Evolutionary conservation across 2,888 invertebrate species (phyloP), one percentile per base, ranked within the genome.

Genomic region (Drosophila emarginata): DNA sequence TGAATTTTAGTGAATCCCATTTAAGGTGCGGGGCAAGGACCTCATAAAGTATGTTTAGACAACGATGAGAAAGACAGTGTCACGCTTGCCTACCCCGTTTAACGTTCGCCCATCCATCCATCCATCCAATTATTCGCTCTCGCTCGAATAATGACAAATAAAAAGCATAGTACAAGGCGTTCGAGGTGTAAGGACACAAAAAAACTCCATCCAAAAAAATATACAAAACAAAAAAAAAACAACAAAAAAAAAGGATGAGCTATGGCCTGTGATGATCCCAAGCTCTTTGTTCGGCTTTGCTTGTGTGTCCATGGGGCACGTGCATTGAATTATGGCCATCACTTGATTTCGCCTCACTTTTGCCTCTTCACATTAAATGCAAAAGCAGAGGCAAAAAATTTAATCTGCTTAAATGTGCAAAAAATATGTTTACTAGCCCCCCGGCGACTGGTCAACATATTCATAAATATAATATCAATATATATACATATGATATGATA

Each of bases 281-380:
- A 21, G 50, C 36, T 61, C 61, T 62, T 74, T 74, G 71, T 71
- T 62, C 60, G 58, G 23, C 40, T 53, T 57, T 37, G 58, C 66
- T 36, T 37, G 58, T 50, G 56, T 40, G 23, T 26, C 45, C 11
- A 50, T 21, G 15, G 61, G 62, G 62, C 78, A 83, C 72, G 69
- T 73, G 84, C 74, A 61, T 51, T 76, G 67, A 81, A 84, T 84
- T 77, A 70, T 72, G 76, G 36, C 32, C 50, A 63, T 61, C 61
- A 54, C 50, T 61, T 28, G 58, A 51, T 53, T 53, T 32, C 32
- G 54, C 64, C 72, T 71, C 51, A 60, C 62, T 67, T 28, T 23
- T 21, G 39, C 28, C 53, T 15, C 15, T 32, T 32, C 53, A 32
- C 53, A 54, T 54, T 54, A 52, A 45, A 50, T 23, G 61, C 51